Conservation (phyloP, 2,888 invertebrate genomes). For the Epirrhoe alternata region DNA sequence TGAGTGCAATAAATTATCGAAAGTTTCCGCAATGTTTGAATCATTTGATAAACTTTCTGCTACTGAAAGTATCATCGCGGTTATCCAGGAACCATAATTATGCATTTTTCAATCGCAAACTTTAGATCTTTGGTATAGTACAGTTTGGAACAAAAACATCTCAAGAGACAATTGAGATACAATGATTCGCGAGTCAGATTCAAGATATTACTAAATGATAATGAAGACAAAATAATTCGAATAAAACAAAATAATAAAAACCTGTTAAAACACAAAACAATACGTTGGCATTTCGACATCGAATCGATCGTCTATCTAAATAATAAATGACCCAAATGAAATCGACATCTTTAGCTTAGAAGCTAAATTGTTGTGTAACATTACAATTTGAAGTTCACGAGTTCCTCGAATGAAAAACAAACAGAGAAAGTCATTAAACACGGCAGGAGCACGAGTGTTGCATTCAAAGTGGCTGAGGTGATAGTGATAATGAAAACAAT, state of each 20-base stretch:
- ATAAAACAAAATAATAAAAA: not conserved
- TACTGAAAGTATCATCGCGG: not conserved
- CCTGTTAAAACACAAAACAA: not conserved
- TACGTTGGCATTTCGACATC: not conserved
- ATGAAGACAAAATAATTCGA: not conserved
- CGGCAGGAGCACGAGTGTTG: conserved; percentile 60
- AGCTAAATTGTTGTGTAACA: conserved; percentile 7
- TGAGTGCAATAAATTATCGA: conserved; percentile 60
- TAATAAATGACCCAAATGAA: not conserved
- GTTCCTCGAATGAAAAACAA: conserved; percentile 61
- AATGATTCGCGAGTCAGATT: too few relatives aligned
- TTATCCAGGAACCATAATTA: too few relatives aligned
- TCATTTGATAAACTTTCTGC: conserved; percentile 5
- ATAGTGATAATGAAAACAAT: conserved; percentile 42
- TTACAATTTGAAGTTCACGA: conserved; percentile 50
- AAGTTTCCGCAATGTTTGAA: conserved; percentile 52
- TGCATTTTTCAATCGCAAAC: too few relatives aligned
- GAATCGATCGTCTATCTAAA: not conserved
- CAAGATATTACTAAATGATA: too few relatives aligned
- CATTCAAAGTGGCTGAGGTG: conserved; percentile 50
- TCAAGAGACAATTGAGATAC: not conserved
- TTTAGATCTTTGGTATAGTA: not conserved
- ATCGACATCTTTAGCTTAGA: too few relatives aligned
- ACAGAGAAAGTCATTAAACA: conserved; percentile 82
- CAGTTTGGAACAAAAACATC: not conserved